A percentile compares a stretch with the other conserved stretches of the same genome.
Evolutionary conservation across 2,888 invertebrate genomes (phyloP).

Genomic region (Apamea sordens): DNA sequence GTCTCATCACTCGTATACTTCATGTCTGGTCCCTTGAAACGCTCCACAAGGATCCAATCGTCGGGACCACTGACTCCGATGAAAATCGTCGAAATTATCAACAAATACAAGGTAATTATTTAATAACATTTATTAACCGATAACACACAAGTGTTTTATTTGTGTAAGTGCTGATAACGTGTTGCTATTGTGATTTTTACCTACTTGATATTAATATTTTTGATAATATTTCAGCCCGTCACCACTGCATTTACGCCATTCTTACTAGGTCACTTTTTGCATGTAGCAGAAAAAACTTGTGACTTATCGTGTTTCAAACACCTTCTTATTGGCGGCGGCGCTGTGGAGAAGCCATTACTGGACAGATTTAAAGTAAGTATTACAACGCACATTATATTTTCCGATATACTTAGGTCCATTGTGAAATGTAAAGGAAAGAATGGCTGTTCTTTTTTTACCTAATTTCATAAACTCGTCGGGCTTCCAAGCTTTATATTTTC

Average conservation of each 20-base stretch:
- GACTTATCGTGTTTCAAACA: conserved; percentile 79
- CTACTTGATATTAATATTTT: conserved; percentile 15
- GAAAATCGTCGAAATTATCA: conserved; percentile 70
- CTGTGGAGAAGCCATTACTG: conserved; percentile 74
- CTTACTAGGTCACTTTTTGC: conserved; percentile 77
- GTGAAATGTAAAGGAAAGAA: conserved; percentile 23
- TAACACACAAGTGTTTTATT: neutral
- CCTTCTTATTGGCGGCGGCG: conserved; percentile 77
- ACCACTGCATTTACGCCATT: conserved; percentile 78
- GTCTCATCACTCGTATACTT: conserved; percentile 74
- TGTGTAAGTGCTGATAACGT: neutral
- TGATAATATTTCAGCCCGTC: conserved; percentile 73
- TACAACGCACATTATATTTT: conserved; percentile 42
- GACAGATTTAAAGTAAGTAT: conserved; percentile 78
- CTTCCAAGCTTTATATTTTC: conserved; percentile 30
- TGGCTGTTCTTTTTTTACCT: conserved; percentile 31
- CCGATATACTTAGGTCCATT: neutral
- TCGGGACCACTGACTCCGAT: conserved; percentile 71
- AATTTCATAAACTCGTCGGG: conserved; percentile 20
- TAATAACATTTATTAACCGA: conserved; percentile 2
- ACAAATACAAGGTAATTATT: conserved; percentile 74
- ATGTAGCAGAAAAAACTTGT: conserved; percentile 75
- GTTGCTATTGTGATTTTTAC: conserved; percentile 26
- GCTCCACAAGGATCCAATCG: conserved; percentile 72
- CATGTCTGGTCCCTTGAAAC: conserved; percentile 70